phyloP scores from a whole-genome alignment of 2,113 vertebrate genomes.

The Probosciger aterrimus region DNA sequence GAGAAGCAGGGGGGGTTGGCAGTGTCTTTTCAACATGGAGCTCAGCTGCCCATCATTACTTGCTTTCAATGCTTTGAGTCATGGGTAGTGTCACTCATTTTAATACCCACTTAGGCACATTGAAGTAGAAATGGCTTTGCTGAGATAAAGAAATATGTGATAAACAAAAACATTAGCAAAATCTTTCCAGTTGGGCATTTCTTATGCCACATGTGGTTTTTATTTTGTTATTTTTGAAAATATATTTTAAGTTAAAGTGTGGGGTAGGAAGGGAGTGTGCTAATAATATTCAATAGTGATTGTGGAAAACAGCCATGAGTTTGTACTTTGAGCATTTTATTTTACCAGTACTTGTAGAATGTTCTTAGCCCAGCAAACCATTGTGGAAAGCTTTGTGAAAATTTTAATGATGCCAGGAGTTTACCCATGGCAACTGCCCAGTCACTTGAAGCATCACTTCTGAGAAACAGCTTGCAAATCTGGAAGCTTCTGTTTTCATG shows the following conservation, averaged over 20 bases:
- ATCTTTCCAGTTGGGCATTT: background rate
- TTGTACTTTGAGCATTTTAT: background rate
- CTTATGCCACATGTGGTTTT: background rate
- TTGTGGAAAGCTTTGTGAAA: constrained; percentile 17
- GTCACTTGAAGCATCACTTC: background rate
- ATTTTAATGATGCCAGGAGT: background rate
- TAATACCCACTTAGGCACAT: constrained; percentile 39
- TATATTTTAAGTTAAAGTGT: background rate
- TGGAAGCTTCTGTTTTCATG: background rate
- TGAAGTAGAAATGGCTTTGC: background rate
- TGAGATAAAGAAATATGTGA: constrained; percentile 19
- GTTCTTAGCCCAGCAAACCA: background rate
- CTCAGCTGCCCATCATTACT: constrained; percentile 56
- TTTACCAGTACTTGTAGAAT: background rate
- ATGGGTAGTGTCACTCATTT: constrained; percentile 35
- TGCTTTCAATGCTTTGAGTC: constrained; percentile 50
- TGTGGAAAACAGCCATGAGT: background rate
- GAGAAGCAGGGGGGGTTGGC: background rate
- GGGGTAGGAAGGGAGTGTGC: background rate
- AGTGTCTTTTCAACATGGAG: constrained; percentile 19
- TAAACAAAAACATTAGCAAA: constrained; percentile 8
- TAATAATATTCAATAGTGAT: background rate
- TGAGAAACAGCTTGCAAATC: background rate
- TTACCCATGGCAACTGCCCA: constrained; percentile 18
- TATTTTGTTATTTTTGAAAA: background rate